phyloP scores from a whole-genome alignment of 2,113 vertebrate species.

The Nothobranchius furzeri region DNA sequence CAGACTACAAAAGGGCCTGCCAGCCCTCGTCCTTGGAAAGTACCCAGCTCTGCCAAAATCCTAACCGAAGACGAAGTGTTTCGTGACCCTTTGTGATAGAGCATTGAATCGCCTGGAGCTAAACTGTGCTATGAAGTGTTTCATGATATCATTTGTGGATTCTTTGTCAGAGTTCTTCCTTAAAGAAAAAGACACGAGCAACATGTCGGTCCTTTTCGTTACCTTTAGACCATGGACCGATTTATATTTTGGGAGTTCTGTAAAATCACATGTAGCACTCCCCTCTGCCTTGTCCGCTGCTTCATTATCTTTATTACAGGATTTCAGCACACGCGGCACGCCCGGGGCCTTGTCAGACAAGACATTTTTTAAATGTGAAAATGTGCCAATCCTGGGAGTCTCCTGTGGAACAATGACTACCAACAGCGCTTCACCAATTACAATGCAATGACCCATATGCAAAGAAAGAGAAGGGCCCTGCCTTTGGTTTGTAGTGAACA shows the following conservation, averaged over 20 bases:
- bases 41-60: conserved; percentile 82
- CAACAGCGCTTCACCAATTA: conserved; percentile 60
- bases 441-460: conserved; percentile 78
- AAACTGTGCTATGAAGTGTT: conserved; percentile 40
- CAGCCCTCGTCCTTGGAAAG: conserved; percentile 88
- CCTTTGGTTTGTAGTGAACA: conserved; percentile 46
- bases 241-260: conserved; percentile 42
- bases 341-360: conserved; percentile 46
- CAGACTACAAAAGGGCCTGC: conserved; percentile 75
- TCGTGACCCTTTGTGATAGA: conserved; percentile 64
- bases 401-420: conserved; percentile 46
- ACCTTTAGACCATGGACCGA: conserved; percentile 24
- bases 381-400: conserved; percentile 67
- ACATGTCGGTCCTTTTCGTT: conserved; percentile 34
- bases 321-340: conserved; percentile 48
- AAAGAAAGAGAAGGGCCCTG: conserved; percentile 61
- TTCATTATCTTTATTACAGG: conserved; percentile 33
- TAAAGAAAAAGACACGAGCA: conserved; percentile 37
- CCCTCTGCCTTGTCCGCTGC: conserved; percentile 57
- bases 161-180: conserved; percentile 67
- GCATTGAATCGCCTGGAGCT: conserved; percentile 30
- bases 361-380: conserved; percentile 66
- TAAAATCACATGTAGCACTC: conserved; percentile 60
- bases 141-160: conserved; percentile 27
- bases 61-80: conserved; percentile 76